Evolutionary conservation across 2,113 vertebrate genomes (phyloP).

Genomic region (Aphelocoma coerulescens): DNA sequence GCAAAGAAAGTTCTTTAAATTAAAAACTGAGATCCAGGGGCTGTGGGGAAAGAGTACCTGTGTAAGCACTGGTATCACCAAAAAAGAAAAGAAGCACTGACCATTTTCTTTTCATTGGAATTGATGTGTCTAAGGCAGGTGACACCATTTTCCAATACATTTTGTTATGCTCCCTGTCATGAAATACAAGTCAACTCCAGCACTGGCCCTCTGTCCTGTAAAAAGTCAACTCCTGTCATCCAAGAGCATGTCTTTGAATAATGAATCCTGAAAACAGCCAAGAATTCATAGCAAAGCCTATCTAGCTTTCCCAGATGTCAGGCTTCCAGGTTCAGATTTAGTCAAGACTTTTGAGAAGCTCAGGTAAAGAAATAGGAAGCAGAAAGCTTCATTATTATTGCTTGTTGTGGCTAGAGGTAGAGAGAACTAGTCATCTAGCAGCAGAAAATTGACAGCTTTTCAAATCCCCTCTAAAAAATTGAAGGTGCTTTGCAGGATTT

Average conservation of each 20-base stretch:
- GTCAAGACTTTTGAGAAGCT: conserved; percentile 13
- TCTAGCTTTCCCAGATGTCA: not conserved
- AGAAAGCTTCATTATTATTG: conserved; percentile 15
- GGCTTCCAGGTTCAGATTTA: not conserved
- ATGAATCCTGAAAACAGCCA: not conserved
- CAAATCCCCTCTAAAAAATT: conserved; percentile 16
- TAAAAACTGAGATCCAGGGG: not conserved
- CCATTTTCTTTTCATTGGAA: not conserved
- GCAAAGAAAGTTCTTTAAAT: not conserved
- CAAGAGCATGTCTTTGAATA: not conserved
- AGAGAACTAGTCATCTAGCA: not conserved
- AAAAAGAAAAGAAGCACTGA: not conserved
- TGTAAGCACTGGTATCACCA: not conserved
- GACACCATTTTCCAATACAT: not conserved
- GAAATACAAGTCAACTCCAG: not conserved
- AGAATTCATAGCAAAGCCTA: conserved; percentile 5
- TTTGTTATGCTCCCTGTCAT: not conserved
- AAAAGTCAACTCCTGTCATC: not conserved
- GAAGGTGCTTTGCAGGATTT: not conserved
- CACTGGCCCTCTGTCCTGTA: not conserved
- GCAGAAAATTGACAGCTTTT: conserved; percentile 41
- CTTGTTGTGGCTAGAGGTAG: not conserved
- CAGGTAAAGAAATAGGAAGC: conserved; percentile 3
- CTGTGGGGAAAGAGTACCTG: not conserved
- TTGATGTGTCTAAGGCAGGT: not conserved